Conservation (phyloP, 1,140 invertebrate species). For the Paraescarpia echinospica region DNA sequence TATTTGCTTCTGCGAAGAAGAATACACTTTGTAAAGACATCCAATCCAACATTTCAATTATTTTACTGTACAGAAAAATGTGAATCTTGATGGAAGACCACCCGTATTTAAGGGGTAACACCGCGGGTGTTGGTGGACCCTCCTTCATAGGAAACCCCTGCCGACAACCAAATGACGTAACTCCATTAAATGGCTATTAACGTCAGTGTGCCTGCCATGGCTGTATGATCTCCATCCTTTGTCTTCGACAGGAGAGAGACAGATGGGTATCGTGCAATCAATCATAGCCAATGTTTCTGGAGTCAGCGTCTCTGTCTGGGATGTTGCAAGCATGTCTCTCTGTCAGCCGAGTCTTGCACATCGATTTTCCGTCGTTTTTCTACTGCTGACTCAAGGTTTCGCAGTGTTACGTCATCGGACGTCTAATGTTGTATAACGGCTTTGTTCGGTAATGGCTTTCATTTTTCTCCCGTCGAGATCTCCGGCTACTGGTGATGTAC, state of each 20-base stretch:
- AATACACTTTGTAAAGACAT: neutral
- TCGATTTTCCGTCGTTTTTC: neutral
- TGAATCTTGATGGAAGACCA: neutral
- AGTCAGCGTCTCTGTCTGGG: neutral
- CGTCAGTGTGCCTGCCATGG: neutral
- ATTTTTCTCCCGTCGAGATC: neutral
- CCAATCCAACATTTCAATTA: neutral
- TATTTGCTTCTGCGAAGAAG: neutral
- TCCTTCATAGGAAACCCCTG: neutral
- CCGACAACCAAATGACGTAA: neutral
- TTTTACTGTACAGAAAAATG: neutral
- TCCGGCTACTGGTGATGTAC: neutral
- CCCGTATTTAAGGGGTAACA: neutral
- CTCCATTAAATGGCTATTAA: neutral
- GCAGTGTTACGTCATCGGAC: neutral
- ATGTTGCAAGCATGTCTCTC: neutral
- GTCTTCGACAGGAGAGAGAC: neutral
- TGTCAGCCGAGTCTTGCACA: neutral
- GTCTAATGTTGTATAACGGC: neutral
- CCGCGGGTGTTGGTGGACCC: too few species aligned
- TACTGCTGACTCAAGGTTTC: neutral
- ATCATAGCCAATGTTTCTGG: neutral
- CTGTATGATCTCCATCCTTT: neutral
- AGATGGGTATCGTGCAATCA: neutral
- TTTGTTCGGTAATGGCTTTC: neutral